Evolutionary conservation across 2,797 vertebrate species (phyloP), one percentile per base, ranked within the genome.

Genomic region (Melanotaenia trifasciata): DNA sequence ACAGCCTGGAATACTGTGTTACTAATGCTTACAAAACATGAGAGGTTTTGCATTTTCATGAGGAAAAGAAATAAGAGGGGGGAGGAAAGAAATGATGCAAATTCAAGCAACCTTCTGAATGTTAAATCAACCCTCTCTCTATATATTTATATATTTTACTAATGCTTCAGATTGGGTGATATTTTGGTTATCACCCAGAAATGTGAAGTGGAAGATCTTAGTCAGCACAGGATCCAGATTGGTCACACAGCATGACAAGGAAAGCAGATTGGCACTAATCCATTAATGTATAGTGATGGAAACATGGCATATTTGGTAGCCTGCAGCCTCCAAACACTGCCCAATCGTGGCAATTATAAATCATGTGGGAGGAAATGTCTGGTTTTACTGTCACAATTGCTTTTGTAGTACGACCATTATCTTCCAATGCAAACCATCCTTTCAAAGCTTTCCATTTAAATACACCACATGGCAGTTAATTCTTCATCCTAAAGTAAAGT

Each of bases 171-270:
- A 28, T 6, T 58, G 12, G 8, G 11, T 61, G 22, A 64, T 63
- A 13, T 72, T 80, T 80, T 58, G 64, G 67, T 73, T 67, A 35
- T 47, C 65, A 58, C 63, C 64, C 79, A 57, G 79, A 69, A 40
- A 76, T 47, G 43, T 64, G 54, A 72, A 85, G 59, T 40, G 67
- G 65, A 73, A 63, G 74, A 73, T 88, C 86, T 87, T 87, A 90
- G 90, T 91, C 90, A 91, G 87, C 90, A 90, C 90, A 89, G 89
- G 86, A 84, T 80, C 81, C 91, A 93, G 92, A 93, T 92, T 90
- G 91, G 84, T 83, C 72, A 40, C 90, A 75, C 90, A 91, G 88
- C 88, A 75, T 82, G 90, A 83, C 66, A 47, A 70, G 76, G 70
- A 85, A 84, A 84, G 76, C 54, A 74, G 30, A 24, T 4, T 89